Percentiles rank a stretch among this genome's conserved stretches.
Conservation (phyloP, 2,113 vertebrate species). For the Narcine bancroftii region DNA sequence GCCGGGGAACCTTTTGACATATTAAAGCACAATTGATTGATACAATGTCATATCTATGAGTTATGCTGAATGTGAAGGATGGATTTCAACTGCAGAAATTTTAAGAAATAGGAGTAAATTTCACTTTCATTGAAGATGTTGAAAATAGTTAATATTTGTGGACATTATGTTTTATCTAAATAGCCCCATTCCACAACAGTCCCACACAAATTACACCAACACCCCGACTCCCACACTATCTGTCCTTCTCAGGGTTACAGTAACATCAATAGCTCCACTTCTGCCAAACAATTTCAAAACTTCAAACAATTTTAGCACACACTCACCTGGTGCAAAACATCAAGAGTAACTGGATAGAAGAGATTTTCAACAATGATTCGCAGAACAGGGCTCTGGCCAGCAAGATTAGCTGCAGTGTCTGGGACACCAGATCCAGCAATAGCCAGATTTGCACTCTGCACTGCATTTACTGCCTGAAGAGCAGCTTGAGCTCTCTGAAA, state of each 20-base stretch:
- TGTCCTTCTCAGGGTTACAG: too few relatives aligned
- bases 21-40: background rate
- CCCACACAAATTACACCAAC: background rate
- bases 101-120: too few relatives aligned
- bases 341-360: constrained; percentile 85
- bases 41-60: background rate
- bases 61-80: too few relatives aligned
- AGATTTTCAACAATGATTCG: constrained; percentile 93
- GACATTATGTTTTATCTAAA: background rate
- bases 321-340: constrained; percentile 86
- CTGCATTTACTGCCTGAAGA: constrained; percentile 73
- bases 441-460: constrained; percentile 67
- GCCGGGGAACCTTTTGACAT: too few relatives aligned
- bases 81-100: background rate
- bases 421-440: constrained; percentile 53
- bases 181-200: background rate
- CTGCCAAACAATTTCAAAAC: background rate
- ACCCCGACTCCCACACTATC: background rate
- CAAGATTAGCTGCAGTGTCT: constrained; percentile 59
- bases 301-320: background rate
- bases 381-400: constrained; percentile 77
- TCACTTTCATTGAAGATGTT: too few relatives aligned
- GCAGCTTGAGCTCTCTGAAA: constrained; percentile 84
- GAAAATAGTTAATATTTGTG: background rate
- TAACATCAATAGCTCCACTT: too few relatives aligned